Conservation (phyloP, 2,888 invertebrate genomes). For the Sinhomidia bicolor region DNA sequence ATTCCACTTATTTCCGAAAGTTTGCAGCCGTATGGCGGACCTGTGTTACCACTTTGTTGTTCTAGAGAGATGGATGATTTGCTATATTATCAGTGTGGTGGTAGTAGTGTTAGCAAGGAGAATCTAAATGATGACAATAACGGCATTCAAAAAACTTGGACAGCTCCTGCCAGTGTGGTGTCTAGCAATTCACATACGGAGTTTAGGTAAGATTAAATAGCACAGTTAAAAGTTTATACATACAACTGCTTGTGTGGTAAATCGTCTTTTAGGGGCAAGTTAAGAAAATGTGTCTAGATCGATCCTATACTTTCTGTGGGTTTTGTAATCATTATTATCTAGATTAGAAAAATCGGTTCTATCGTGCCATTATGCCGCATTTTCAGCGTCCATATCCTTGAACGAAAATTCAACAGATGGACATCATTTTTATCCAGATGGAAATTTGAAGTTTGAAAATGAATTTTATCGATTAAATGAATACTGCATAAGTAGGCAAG, state of each 20-base stretch:
- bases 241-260: too few species aligned
- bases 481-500: constrained; percentile 72
- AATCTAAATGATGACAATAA: constrained; percentile 35
- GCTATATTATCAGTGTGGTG: constrained; percentile 71
- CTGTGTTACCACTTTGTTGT: constrained; percentile 71
- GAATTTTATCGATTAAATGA: constrained; percentile 72
- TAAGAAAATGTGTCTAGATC: too few species aligned
- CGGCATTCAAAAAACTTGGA: constrained; percentile 61
- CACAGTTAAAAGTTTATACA: too few species aligned
- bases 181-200: constrained; percentile 56
- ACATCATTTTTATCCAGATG: constrained; percentile 69
- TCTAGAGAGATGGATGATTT: constrained; percentile 69
- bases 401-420: constrained; percentile 51
- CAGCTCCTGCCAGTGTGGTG: constrained; percentile 61
- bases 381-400: constrained; percentile 57
- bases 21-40: neutral
- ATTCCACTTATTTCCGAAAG: constrained; percentile 47
- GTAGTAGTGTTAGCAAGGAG: constrained; percentile 53
- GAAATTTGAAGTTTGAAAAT: constrained; percentile 69
- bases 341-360: constrained; percentile 73
- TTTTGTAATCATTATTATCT: too few species aligned
- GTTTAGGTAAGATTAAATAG: constrained; percentile 55
- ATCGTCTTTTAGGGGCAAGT: too few species aligned
- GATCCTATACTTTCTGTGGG: too few species aligned
- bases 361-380: constrained; percentile 60